phyloP scores from a whole-genome alignment of 2,888 invertebrate genomes.

The Opisthograptis luteolata region DNA sequence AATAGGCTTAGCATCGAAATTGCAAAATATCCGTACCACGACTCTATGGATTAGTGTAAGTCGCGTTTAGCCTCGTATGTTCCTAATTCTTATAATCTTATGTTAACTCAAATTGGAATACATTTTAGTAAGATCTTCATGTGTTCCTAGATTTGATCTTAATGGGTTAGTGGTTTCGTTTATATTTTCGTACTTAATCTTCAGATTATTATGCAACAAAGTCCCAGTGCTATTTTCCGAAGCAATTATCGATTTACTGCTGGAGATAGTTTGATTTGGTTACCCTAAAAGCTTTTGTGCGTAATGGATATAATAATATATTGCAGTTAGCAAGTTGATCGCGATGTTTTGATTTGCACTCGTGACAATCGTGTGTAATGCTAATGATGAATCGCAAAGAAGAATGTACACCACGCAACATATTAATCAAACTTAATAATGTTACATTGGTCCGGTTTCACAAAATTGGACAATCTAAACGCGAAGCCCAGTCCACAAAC shows the following conservation, averaged over 20 bases:
- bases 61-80: too few relatives aligned
- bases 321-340: neutral
- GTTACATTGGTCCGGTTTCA: slow-evolving; percentile 34
- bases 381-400: neutral
- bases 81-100: too few relatives aligned
- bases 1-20: neutral
- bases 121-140: too few relatives aligned
- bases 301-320: slow-evolving; percentile 41
- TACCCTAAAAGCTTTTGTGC: slow-evolving; percentile 53
- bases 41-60: too few relatives aligned
- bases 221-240: slow-evolving; percentile 36
- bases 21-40: neutral
- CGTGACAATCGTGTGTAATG: neutral
- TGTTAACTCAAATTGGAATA: too few relatives aligned
- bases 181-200: too few relatives aligned
- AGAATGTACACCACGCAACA: neutral
- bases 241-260: slow-evolving; percentile 22
- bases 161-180: too few relatives aligned
- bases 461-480: slow-evolving; percentile 28
- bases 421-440: slow-evolving; percentile 3
- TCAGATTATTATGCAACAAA: too few relatives aligned
- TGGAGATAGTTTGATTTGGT: slow-evolving; percentile 41
- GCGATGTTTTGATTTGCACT: neutral
- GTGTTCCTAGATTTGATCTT: too few relatives aligned
- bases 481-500: slow-evolving; percentile 3